Evolutionary conservation across 2,113 vertebrate species (phyloP).

Genomic region (Phaethon lepturus): DNA sequence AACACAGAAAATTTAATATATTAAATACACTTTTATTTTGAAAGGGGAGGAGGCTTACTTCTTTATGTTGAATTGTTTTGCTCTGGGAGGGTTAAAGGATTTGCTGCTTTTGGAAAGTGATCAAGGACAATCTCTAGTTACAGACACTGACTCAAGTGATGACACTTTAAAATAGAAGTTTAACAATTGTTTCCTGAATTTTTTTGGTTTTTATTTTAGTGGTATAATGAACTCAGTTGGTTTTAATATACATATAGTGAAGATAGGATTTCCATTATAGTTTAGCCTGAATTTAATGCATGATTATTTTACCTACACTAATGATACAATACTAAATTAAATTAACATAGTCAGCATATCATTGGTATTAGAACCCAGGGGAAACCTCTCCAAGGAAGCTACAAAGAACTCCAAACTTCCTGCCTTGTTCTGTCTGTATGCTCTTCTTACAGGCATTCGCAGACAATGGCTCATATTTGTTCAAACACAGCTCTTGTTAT

Average conservation of each 20-base stretch:
- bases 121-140: not conserved
- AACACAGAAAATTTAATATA: not conserved
- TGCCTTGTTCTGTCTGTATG: not conserved
- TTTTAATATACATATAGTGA: not conserved
- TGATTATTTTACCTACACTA: not conserved
- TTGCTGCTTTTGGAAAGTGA: not conserved
- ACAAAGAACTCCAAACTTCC: not conserved
- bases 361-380: not conserved
- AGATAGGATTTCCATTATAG: not conserved
- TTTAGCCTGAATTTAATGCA: not conserved
- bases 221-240: not conserved
- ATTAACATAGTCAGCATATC: not conserved
- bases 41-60: not conserved
- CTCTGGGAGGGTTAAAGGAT: not conserved
- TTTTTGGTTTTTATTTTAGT: not conserved
- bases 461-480: not conserved
- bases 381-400: not conserved
- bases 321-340: not conserved
- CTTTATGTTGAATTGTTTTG: not conserved
- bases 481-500: not conserved
- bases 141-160: not conserved
- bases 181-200: not conserved
- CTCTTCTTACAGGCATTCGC: not conserved
- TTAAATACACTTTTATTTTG: not conserved
- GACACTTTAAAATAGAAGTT: not conserved